Evolutionary conservation across 1,140 invertebrate genomes (phyloP).

Genomic region (Sycophila sp.): DNA sequence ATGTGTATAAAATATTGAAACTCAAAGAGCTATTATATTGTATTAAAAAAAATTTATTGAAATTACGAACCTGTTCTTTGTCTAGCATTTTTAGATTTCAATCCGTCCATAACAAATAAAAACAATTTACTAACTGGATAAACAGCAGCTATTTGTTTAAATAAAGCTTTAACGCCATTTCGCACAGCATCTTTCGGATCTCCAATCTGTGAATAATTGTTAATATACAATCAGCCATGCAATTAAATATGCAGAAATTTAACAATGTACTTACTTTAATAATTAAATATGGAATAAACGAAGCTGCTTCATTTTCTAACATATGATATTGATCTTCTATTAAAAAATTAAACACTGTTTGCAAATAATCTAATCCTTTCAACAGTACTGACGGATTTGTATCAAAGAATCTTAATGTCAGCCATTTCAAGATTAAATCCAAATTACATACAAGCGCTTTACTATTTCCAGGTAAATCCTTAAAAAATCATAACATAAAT

Average conservation of each 20-base stretch:
- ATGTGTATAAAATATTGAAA: constrained; percentile 39
- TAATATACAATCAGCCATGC: constrained; percentile 24
- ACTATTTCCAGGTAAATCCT: constrained; percentile 79
- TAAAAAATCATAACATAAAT: constrained; percentile 23
- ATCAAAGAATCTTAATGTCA: constrained; percentile 96
- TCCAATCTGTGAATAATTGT: constrained; percentile 75
- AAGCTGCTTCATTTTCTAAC: constrained; percentile 88
- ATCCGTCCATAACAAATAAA: constrained; percentile 89
- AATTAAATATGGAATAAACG: constrained; percentile 94
- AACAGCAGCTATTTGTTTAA: constrained; percentile 86
- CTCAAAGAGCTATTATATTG: neutral
- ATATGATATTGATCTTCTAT: constrained; percentile 86
- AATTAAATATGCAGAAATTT: neutral
- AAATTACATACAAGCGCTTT: constrained; percentile 88
- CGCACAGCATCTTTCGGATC: constrained; percentile 96
- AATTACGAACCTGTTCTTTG: constrained; percentile 81
- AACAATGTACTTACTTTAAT: constrained; percentile 76
- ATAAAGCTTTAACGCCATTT: constrained; percentile 85
- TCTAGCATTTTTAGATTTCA: constrained; percentile 96
- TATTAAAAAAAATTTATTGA: constrained; percentile 2
- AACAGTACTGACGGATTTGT: constrained; percentile 97
- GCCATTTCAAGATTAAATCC: constrained; percentile 96
- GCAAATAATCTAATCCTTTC: constrained; percentile 93
- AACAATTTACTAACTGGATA: constrained; percentile 93
- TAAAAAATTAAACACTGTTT: constrained; percentile 82